Evolutionary conservation across 92 coral and sea anemone genomes (phyloP).

Genomic region (Actinernus sp.): DNA sequence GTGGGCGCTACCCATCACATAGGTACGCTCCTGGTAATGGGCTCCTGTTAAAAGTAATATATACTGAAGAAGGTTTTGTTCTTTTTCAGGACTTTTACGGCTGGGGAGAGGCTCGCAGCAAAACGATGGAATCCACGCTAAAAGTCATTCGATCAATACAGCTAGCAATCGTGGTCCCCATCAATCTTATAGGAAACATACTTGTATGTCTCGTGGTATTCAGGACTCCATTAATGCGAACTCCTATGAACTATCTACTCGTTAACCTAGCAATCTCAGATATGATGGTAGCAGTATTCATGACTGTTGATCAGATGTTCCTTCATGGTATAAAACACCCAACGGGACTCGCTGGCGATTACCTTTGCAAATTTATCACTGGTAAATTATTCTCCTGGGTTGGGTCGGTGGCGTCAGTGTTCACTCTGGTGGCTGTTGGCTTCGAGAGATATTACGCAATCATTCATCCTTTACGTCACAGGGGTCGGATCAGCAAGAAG

Average conservation of each 20-base stretch:
- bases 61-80: no score
- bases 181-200: constrained; percentile 49
- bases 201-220: constrained; percentile 35
- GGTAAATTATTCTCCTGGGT: constrained; percentile 61
- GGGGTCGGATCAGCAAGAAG: constrained; percentile 19
- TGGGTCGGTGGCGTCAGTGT: constrained; percentile 64
- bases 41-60: no score
- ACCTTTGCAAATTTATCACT: constrained; percentile 53
- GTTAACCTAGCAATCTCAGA: constrained; percentile 65
- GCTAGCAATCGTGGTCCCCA: constrained; percentile 34
- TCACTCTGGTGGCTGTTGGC: constrained; percentile 48
- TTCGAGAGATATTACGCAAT: constrained; percentile 63
- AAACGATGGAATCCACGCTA: constrained; percentile 1
- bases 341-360: constrained; percentile 42
- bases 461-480: constrained; percentile 29
- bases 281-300: constrained; percentile 52
- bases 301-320: constrained; percentile 51
- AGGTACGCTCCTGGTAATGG: no score
- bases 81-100: no score
- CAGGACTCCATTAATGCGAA: constrained; percentile 27
- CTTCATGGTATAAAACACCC: constrained; percentile 48
- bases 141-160: constrained; percentile 40
- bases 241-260: constrained; percentile 58
- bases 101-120: no score
- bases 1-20: no score